Base-by-base conservation (phyloP, 1,140 invertebrate genomes). In the Coboldia fuscipes region DNA sequence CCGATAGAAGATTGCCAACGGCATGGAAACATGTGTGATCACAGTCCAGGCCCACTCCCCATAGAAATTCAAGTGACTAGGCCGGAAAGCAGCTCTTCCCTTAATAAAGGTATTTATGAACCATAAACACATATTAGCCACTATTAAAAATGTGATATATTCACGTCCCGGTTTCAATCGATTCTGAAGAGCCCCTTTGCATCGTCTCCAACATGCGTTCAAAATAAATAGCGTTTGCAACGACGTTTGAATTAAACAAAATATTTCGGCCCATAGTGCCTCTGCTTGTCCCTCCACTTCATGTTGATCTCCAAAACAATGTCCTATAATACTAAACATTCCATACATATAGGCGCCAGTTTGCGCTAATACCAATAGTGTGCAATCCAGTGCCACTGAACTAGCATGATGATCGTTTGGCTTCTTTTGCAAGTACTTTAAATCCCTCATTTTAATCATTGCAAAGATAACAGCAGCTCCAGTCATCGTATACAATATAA, bases 341-440 rank as follows among this genome's bases (percentile, higher is more conserved):
- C 79, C 75, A 54, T 89, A 90, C 17, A 88, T 67, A 48, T 85
- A 89, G 34, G 86, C 75, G 2, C 86, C 88, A 2, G 75, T 74
- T 49, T 90, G 79, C 3, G 84, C 83, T 15, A 88, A 70, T 5
- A 88, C 70, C 27, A 93, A 59, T 8, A 92, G 60, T 2, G 79
- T 81, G 30, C 77, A 83, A 49, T 92, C 85, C 39, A 93, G 58
- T 32, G 78, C 70, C 33, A 86, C 50, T 5, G 62, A 56, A 33
- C 61, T 61, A 48, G 41, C 21, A 32, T 30, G 30, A 3, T 51
- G 45, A 31, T 50, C 50, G 62, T 59, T 56, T 48, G 59, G 51
- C n/a, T 56, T 56, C 51, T 65, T 67, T 39, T 62, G 59, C 39
- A 65, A 61, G 37, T 67, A 70, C 31, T 63, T 63, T 21, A 73